Evolutionary conservation across 2,888 invertebrate species (phyloP).

Genomic region (Myopa testacea): DNA sequence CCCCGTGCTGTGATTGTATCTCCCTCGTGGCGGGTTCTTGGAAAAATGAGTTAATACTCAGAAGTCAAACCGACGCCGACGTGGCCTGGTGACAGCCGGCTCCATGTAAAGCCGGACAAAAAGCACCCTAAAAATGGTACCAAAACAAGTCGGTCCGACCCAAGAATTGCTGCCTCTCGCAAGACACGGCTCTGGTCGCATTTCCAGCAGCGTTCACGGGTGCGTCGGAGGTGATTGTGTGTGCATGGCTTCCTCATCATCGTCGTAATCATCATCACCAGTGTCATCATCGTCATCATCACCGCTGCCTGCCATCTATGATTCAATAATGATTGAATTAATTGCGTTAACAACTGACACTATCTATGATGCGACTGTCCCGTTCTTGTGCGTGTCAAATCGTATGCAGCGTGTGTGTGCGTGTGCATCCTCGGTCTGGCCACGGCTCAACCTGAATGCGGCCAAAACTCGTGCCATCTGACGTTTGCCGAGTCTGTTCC

Average conservation of each 20-base stretch:
- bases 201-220: not conserved
- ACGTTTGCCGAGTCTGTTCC: not conserved
- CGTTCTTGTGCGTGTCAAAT: not conserved
- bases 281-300: not conserved
- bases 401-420: not conserved
- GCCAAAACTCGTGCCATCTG: not conserved
- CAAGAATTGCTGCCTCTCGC: no score
- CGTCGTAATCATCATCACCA: not conserved
- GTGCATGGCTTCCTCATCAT: not conserved
- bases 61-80: no score
- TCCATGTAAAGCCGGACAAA: no score
- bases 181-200: no score
- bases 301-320: constrained; percentile 48
- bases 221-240: constrained; percentile 14
- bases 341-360: constrained; percentile 69
- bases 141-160: no score
- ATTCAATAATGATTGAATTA: constrained; percentile 68
- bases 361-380: constrained; percentile 46
- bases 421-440: not conserved
- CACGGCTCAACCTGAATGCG: not conserved
- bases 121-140: no score
- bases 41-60: no score
- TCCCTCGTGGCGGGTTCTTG: not conserved
- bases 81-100: no score
- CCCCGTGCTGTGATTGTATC: not conserved